Percentiles rank a stretch among this genome's conserved stretches.
These are phyloP conservation scores for Onthophagus sagittarius DNA, from an alignment of 2,888 invertebrate genomes.

Conservation along the genomic window DNA sequence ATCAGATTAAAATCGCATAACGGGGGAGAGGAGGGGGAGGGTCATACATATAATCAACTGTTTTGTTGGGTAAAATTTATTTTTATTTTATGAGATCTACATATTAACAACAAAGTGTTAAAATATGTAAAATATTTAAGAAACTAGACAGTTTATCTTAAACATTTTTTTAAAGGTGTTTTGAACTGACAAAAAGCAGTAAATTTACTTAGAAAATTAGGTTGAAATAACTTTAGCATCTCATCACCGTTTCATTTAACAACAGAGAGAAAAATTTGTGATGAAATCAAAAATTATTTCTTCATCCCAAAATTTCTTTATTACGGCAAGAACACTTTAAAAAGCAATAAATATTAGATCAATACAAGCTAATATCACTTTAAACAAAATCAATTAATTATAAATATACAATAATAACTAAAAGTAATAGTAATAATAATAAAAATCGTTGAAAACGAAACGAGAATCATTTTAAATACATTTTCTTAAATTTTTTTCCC, in stretches of 20 bases:
- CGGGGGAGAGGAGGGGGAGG: too few species aligned
- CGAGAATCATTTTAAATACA: background rate
- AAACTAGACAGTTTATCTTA: constrained; percentile 28
- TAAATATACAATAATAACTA: constrained; percentile 18
- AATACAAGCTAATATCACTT: constrained; percentile 39
- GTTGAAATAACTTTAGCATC: background rate
- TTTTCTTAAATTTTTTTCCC: background rate
- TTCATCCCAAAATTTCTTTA: constrained; percentile 13
- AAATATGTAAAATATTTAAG: constrained; percentile 32
- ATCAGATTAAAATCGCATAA: too few species aligned
- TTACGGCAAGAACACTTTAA: constrained; percentile 31
- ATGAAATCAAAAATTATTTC: background rate
- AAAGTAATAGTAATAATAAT: constrained; percentile 25
- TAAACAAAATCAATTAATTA: constrained; percentile 11
- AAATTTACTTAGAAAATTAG: background rate
- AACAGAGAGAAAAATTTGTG: background rate
- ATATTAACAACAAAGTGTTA: constrained; percentile 31
- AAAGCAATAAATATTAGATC: constrained; percentile 30
- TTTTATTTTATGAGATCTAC: constrained; percentile 32
- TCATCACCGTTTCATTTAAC: background rate
- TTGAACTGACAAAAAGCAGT: background rate
- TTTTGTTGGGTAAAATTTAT: constrained; percentile 24
- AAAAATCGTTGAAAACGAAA: constrained; percentile 7
- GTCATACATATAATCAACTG: constrained; percentile 2
- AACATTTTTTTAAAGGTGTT: constrained; percentile 18